A percentile compares a stretch with the other conserved stretches of the same genome.
phyloP scores from a whole-genome alignment of 1,140 invertebrate species.

The Monomorium pharaonis region DNA sequence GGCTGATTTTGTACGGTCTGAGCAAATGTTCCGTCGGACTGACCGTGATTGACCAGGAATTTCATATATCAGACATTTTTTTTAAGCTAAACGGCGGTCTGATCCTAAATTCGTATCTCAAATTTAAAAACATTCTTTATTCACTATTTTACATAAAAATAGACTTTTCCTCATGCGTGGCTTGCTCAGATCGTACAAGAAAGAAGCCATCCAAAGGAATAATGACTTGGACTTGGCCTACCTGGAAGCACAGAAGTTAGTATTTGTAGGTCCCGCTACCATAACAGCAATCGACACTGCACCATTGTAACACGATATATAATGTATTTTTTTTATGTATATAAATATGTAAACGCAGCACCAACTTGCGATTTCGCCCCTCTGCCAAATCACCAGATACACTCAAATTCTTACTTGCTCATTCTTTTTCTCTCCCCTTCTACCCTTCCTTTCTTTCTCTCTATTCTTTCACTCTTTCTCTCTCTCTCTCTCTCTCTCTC shows the following conservation, averaged over 20 bases:
- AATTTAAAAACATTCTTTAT: not conserved
- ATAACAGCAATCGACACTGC: slow-evolving; percentile 84
- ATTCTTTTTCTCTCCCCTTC: slow-evolving; percentile 56
- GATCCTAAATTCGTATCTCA: not conserved
- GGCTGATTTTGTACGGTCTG: slow-evolving; percentile 60
- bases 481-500: not conserved
- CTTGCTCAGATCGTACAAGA: slow-evolving; percentile 61
- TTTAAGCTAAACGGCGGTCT: not conserved
- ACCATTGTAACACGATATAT: slow-evolving; percentile 83
- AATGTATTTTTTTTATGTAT: slow-evolving; percentile 65
- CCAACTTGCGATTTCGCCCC: slow-evolving; percentile 81
- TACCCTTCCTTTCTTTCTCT: slow-evolving; percentile 47
- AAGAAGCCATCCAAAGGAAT: slow-evolving; percentile 75
- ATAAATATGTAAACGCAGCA: slow-evolving; percentile 77
- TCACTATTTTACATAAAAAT: not conserved
- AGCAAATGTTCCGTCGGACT: no score
- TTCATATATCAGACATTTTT: not conserved
- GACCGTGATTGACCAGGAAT: no score
- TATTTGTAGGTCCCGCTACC: slow-evolving; percentile 86
- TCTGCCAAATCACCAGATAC: slow-evolving; percentile 83
- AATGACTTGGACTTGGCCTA: slow-evolving; percentile 86
- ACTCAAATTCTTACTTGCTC: slow-evolving; percentile 74
- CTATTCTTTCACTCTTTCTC: not conserved
- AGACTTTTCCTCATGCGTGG: not conserved
- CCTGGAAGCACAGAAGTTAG: slow-evolving; percentile 86